Conservation (phyloP, 2,113 vertebrate genomes). For the Festucalex cinctus region DNA sequence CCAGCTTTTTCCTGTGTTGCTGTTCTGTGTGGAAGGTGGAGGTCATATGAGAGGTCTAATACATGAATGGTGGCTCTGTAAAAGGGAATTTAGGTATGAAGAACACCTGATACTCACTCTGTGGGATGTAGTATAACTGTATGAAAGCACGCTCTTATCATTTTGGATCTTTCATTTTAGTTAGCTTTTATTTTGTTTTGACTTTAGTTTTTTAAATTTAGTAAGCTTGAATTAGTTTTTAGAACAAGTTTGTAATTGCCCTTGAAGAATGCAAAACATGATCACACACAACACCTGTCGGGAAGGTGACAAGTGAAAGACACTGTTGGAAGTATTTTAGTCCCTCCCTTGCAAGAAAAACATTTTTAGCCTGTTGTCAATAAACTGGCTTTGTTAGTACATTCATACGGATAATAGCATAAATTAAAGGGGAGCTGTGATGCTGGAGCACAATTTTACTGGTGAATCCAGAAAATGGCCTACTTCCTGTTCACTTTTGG, state of each 20-base stretch:
- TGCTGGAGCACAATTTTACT: too few relatives aligned
- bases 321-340: background rate
- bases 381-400: background rate
- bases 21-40: background rate
- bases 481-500: too few relatives aligned
- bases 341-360: background rate
- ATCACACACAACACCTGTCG: background rate
- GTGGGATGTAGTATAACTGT: too few relatives aligned
- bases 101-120: background rate
- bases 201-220: too few relatives aligned
- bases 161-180: too few relatives aligned
- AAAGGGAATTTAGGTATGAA: background rate
- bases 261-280: background rate
- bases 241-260: background rate
- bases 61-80: background rate
- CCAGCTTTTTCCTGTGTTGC: background rate
- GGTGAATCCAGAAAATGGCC: too few relatives aligned
- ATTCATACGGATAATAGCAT: background rate
- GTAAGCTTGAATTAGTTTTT: too few relatives aligned
- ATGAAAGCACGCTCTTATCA: too few relatives aligned
- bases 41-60: background rate
- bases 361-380: background rate
- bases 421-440: too few relatives aligned
- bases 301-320: background rate
- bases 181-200: too few relatives aligned